Base-by-base conservation (phyloP, 2,113 vertebrate species). In the Leptocoma aspasia region DNA sequence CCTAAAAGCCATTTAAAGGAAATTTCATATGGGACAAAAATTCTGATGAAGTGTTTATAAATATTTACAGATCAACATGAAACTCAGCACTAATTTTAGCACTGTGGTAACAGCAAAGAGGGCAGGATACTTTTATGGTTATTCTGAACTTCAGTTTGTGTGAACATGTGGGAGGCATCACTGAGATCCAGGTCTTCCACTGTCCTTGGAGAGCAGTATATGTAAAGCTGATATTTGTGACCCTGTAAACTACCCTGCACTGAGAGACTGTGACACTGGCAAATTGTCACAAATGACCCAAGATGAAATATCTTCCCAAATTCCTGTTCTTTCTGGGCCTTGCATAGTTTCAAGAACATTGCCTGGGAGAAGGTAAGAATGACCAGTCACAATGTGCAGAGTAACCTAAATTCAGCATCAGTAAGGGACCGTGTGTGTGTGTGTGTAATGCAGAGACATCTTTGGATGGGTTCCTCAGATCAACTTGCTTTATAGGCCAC, bases 21-120 rank as follows among this genome's bases (percentile, higher is more conserved):
- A 98, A 97, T 97, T 98, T 96, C 97, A 96, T 63, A 28, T 98
- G 97, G 96, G 97, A 97, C 39, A 98, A 97, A 89, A 97, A 98
- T 82, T 96, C 98, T 33, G 98, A 98, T 75, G 95, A 98, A 92
- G 89, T 98, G 96, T 98, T 92, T 89, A 88, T 92, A 91, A 92
- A 79, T 96, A 89, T 95, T 95, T 90, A 77, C 86, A 37, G 1
- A 5, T 61, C 91, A 90, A 77, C 39, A 56, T 54, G 66, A 45
- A 80, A 81, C 27, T 87, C 31, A 47, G 19, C 42, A 65, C 28
- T 79, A 49, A 50, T 79, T 91, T 97, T 33, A 65, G 33, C 30
- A 33, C 24, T 54, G 63, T 47, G 54, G 27, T 61, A 81, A 41
- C 44, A 89, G 39, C 21, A 76, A 31, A 69, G 54, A 68, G 37